Evolutionary conservation across 92 coral and sea anemone genomes (phyloP).

Genomic region (Phenganax stokvisi): DNA sequence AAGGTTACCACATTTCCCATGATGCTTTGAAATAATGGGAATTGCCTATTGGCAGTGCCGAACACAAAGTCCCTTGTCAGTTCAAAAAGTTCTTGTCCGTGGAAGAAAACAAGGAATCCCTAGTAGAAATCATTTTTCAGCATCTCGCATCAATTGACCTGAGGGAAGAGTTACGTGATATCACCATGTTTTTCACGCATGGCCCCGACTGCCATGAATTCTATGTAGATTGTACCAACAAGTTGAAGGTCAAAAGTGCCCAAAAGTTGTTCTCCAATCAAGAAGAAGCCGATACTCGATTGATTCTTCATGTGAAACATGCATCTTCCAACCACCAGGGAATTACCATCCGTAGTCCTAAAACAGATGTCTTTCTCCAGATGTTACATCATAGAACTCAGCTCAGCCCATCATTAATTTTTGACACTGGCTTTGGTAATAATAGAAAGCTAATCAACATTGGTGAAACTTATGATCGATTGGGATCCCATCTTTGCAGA

Average conservation of each 20-base stretch:
- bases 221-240: not conserved
- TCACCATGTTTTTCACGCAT: conserved; percentile 1
- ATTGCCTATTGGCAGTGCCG: not conserved
- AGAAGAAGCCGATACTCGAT: not conserved
- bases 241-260: not conserved
- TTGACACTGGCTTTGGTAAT: conserved; percentile 17
- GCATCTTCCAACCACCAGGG: not conserved
- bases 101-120: conserved; percentile 16
- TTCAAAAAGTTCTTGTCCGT: conserved; percentile 16
- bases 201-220: not conserved
- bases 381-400: not conserved
- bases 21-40: not conserved
- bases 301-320: conserved; percentile 1
- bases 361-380: not conserved
- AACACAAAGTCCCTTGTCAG: conserved; percentile 16
- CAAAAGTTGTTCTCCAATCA: not conserved
- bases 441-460: conserved; percentile 1
- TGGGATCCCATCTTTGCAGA: not conserved
- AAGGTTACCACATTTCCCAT: not conserved
- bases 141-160: not conserved
- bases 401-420: not conserved
- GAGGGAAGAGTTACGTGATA: too few species aligned
- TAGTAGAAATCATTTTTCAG: conserved; percentile 15
- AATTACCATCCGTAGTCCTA: not conserved
- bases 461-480: not conserved